Conservation (phyloP, 2,888 invertebrate genomes). For the Pristionchus arcanus region DNA sequence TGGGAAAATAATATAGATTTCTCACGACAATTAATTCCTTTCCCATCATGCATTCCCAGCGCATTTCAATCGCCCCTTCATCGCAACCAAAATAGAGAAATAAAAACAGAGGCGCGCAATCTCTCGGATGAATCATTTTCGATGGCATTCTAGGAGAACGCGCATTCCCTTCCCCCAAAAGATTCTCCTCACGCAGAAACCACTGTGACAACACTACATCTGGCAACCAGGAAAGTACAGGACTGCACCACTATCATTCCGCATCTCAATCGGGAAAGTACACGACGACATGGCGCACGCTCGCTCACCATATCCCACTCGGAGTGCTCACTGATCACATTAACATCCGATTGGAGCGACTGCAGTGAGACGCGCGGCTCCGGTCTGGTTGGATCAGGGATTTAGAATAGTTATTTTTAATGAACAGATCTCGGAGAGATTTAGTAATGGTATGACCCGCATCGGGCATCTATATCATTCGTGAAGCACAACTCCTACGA, state of each 20-base stretch:
- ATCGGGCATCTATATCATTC: neutral
- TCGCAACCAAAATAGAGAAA: neutral
- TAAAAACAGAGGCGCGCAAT: neutral
- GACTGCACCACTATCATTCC: slow-evolving; percentile 1
- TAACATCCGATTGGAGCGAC: slow-evolving; percentile 17
- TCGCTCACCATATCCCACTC: slow-evolving; percentile 35
- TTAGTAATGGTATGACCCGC: neutral
- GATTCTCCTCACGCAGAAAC: neutral
- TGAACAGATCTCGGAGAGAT: neutral
- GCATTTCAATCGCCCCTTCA: neutral
- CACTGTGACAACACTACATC: slow-evolving; percentile 8
- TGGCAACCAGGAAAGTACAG: neutral
- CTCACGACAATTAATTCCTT: neutral
- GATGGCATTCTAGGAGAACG: neutral
- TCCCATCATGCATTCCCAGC: neutral
- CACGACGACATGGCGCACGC: neutral
- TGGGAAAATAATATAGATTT: neutral
- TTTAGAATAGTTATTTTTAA: neutral
- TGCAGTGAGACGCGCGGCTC: slow-evolving; percentile 48
- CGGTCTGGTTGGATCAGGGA: slow-evolving; percentile 27
- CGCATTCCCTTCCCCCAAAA: neutral
- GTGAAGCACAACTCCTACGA: neutral
- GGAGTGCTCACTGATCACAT: slow-evolving; percentile 42
- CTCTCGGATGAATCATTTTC: neutral
- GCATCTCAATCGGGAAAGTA: neutral